These are phyloP conservation scores for Odontamblyopus lacepedii DNA, from an alignment of 2,797 vertebrate species.

Conservation along the genomic window DNA sequence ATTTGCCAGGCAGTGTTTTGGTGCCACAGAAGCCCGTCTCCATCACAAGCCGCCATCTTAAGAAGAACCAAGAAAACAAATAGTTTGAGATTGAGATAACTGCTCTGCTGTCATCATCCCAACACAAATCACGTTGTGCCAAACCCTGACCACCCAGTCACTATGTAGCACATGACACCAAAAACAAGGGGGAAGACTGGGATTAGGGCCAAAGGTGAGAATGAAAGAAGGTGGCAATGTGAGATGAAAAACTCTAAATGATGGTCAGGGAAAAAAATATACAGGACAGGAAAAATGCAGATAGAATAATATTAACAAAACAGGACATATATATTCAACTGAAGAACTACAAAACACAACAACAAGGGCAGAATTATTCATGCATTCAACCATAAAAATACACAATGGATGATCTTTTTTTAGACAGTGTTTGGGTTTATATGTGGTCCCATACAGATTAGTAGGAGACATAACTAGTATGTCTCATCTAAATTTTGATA, in stretches of 20 bases:
- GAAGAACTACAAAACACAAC: too few species aligned
- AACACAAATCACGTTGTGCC: conserved; percentile 19
- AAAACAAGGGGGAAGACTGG: conserved; percentile 42
- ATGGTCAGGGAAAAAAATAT: too few species aligned
- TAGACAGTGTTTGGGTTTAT: conserved; percentile 54
- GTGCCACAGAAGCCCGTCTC: conserved; percentile 65
- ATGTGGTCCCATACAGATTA: conserved; percentile 45
- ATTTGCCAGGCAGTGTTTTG: conserved; percentile 66
- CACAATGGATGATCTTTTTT: conserved; percentile 28
- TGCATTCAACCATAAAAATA: too few species aligned
- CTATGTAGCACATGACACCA: conserved; percentile 23
- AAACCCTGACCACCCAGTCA: conserved; percentile 34
- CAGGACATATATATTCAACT: too few species aligned
- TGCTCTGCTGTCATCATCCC: conserved; percentile 32
- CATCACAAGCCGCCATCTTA: conserved; percentile 77
- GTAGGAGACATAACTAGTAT: conserved; percentile 52
- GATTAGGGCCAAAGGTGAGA: conserved; percentile 25
- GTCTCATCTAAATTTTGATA: conserved; percentile 7
- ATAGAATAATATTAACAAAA: not conserved
- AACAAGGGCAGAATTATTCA: too few species aligned
- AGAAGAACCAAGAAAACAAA: conserved; percentile 73
- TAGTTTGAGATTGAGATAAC: conserved; percentile 66
- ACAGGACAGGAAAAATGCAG: not conserved
- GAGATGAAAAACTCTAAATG: not conserved
- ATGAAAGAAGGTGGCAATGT: conserved; percentile 5